Base-by-base conservation (phyloP, 2,797 vertebrate genomes). In the Acanthurus leucopareius region DNA sequence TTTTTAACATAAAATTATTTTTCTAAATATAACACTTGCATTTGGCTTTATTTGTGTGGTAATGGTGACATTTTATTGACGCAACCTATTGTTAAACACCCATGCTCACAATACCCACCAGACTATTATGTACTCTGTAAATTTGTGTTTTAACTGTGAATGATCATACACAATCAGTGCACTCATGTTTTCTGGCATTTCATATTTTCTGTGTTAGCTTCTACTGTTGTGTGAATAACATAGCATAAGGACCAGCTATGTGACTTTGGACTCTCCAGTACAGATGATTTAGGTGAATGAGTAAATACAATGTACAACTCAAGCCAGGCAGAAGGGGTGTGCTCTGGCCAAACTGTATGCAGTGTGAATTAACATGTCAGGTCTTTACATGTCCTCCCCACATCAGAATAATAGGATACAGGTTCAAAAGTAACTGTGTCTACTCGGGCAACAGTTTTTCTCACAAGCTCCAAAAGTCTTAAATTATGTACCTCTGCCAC, bases 401-500 rank as follows among this genome's bases (percentile, higher is more conserved):
- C 42, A 42, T 42, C 10, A 19, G 3, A 53, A 16, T n/a, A 47
- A 48, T 5, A 59, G 15, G 45, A 57, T 16, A 58, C 25, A 59
- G 11, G 15, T 52, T 62, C 0, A 15, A 60, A 53, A 28, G 44
- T 35, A 35, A 1, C 22, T 7, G 20, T 47, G 53, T 42, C 25
- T 5, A 10, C 3, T 20, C 1, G 1, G 28, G 4, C 10, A 40
- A 61, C 22, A 65, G 25, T 44, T 77, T 32, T 48, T 17, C 5
- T 32, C 32, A 25, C 32, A 17, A 71, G n/a, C 20, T 60, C 40
- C 11, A 25, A 14, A 52, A 45, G 10, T 20, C n/a, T 20, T 10
- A 3, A 10, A 15, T 40, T 13, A 13, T 1, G 89, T 95, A 98
- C 97, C 96, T 95, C 96, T 94, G 86, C 93, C 86, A 75, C 93